phyloP scores from a whole-genome alignment of 2,888 invertebrate species.

The Pemphredon lugubris region DNA sequence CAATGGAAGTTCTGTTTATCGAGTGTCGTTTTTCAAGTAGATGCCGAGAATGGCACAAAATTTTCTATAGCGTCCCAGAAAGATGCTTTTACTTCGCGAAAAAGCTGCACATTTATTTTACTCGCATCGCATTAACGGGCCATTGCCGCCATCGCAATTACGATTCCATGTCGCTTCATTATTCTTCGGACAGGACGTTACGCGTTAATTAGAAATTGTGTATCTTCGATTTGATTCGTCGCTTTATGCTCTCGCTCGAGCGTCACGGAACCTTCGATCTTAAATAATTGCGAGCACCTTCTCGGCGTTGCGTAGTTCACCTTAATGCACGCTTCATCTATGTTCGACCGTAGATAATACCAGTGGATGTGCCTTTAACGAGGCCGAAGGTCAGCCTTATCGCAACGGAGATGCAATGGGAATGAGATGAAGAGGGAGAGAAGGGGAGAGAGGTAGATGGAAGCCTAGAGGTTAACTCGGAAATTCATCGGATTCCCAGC shows the following conservation, averaged over 20 bases:
- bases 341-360: slow-evolving; percentile 39
- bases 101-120: background rate
- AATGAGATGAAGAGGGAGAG: background rate
- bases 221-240: background rate
- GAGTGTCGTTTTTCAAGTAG: background rate
- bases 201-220: no score
- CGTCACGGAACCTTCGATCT: no score
- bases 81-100: background rate
- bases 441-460: background rate
- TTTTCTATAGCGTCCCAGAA: background rate
- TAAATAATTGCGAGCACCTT: slow-evolving; percentile 32
- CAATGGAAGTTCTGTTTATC: slow-evolving; percentile 2
- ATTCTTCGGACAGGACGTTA: no score
- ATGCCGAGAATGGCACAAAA: background rate
- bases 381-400: slow-evolving; percentile 38
- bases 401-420: background rate
- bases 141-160: background rate
- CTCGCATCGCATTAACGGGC: background rate
- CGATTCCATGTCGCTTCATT: no score
- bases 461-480: background rate
- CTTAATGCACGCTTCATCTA: slow-evolving; percentile 50
- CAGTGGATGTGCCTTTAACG: slow-evolving; percentile 50
- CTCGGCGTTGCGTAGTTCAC: slow-evolving; percentile 17
- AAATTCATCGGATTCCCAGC: slow-evolving; percentile 26
- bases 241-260: no score